Evolutionary conservation across 2,797 vertebrate species (phyloP).

Genomic region (Taenioides sp.): DNA sequence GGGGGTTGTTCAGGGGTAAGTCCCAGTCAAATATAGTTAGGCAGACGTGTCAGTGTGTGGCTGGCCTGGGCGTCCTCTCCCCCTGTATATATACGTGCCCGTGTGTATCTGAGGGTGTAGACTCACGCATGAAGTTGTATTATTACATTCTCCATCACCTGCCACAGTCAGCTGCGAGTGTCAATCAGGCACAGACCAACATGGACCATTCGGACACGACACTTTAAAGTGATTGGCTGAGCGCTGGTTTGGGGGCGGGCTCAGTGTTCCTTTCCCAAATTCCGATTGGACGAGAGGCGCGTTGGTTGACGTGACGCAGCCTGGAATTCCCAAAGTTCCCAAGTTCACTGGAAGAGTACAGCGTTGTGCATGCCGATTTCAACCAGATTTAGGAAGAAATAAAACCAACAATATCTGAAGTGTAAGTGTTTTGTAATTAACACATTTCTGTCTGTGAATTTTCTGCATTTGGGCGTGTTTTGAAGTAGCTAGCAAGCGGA

Average conservation of each 20-base stretch:
- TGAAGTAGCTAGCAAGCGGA: slow-evolving; percentile 20
- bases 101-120: slow-evolving; percentile 24
- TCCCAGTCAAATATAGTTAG: slow-evolving; percentile 74
- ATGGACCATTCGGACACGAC: slow-evolving; percentile 51
- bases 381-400: slow-evolving; percentile 12
- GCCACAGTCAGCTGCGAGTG: slow-evolving; percentile 71
- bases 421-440: slow-evolving; percentile 49
- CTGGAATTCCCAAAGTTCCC: slow-evolving; percentile 78
- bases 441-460: slow-evolving; percentile 5
- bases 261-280: slow-evolving; percentile 5
- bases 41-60: slow-evolving; percentile 76
- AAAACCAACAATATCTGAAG: slow-evolving; percentile 31
- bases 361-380: slow-evolving; percentile 26
- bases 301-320: slow-evolving; percentile 65
- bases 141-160: slow-evolving; percentile 54
- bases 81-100: slow-evolving; percentile 50
- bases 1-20: slow-evolving; percentile 69
- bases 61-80: slow-evolving; percentile 56
- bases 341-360: slow-evolving; percentile 67
- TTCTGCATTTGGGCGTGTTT: not conserved
- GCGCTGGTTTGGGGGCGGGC: slow-evolving; percentile 42
- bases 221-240: slow-evolving; percentile 59
- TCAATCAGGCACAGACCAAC: slow-evolving; percentile 65
- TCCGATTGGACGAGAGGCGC: slow-evolving; percentile 60
- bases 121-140: slow-evolving; percentile 53